A percentile compares a stretch with the other conserved stretches of the same genome.
Conservation (phyloP, 2,113 vertebrate genomes). For the Ciconia boyciana region DNA sequence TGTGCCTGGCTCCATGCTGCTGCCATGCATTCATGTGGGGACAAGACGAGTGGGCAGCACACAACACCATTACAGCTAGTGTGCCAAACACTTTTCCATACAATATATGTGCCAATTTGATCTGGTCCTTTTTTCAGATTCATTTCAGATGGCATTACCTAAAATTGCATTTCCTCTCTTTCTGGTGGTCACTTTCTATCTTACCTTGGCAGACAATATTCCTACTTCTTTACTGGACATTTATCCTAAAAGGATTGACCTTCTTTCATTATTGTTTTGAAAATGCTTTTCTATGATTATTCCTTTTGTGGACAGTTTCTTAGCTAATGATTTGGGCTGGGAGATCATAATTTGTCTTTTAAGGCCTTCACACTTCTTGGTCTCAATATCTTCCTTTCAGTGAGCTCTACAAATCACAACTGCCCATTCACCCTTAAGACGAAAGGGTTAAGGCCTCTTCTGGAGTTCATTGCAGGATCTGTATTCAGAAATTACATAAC, state of each 20-base stretch:
- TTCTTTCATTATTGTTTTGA: not conserved
- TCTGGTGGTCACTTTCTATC: not conserved
- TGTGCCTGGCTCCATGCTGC: not conserved
- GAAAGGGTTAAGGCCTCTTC: not conserved
- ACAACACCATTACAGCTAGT: not conserved
- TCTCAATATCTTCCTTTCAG: not conserved
- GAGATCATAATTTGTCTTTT: not conserved
- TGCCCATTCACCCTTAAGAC: not conserved
- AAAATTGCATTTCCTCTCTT: not conserved
- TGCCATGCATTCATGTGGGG: fast-evolving
- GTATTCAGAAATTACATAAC: not conserved
- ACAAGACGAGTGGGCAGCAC: fast-evolving
- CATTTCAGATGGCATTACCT: not conserved
- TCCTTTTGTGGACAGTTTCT: not conserved
- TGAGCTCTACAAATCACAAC: not conserved
- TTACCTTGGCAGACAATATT: not conserved
- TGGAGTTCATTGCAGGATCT: not conserved
- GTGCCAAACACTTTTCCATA: not conserved
- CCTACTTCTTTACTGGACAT: not conserved
- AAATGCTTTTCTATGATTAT: not conserved
- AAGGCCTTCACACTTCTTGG: not conserved
- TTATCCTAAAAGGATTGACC: not conserved
- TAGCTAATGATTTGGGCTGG: not conserved
- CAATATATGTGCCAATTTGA: not conserved
- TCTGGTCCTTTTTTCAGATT: not conserved